These are phyloP conservation scores for Oxygymnocypris stewartii DNA, from an alignment of 2,113 vertebrate species.

Conservation along the genomic window DNA sequence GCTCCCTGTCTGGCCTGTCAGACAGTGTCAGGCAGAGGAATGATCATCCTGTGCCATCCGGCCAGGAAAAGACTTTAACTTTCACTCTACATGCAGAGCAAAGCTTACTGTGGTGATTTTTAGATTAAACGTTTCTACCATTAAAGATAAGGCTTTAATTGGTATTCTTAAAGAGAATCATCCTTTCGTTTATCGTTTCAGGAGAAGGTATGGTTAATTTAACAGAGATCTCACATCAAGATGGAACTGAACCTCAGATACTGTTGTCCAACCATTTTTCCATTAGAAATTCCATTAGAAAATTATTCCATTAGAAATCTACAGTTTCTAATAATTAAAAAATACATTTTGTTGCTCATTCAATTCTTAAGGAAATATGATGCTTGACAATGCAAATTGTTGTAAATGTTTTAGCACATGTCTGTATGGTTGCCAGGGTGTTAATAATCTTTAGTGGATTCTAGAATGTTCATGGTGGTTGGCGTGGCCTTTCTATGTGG, in stretches of 20 bases:
- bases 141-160: conserved; percentile 48
- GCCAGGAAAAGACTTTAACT: conserved; percentile 1
- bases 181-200: conserved; percentile 40
- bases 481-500: background rate
- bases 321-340: background rate
- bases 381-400: background rate
- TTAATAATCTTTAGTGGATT: background rate
- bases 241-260: background rate
- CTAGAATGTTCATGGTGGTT: background rate
- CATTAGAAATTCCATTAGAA: background rate
- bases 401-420: background rate
- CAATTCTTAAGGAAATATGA: background rate
- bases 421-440: background rate
- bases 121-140: conserved; percentile 45
- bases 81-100: conserved; percentile 15
- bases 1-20: conserved; percentile 57
- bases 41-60: conserved; percentile 45
- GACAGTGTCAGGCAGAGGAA: conserved; percentile 43
- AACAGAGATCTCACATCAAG: conserved; percentile 19
- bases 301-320: background rate
- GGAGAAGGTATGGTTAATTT: conserved; percentile 29
- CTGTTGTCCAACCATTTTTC: background rate
- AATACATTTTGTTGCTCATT: background rate
- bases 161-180: conserved; percentile 51
- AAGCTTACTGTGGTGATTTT: conserved; percentile 18